Evolutionary conservation across 2,113 vertebrate species (phyloP), one percentile per base, ranked within the genome.

Genomic region (Pitta sordida): DNA sequence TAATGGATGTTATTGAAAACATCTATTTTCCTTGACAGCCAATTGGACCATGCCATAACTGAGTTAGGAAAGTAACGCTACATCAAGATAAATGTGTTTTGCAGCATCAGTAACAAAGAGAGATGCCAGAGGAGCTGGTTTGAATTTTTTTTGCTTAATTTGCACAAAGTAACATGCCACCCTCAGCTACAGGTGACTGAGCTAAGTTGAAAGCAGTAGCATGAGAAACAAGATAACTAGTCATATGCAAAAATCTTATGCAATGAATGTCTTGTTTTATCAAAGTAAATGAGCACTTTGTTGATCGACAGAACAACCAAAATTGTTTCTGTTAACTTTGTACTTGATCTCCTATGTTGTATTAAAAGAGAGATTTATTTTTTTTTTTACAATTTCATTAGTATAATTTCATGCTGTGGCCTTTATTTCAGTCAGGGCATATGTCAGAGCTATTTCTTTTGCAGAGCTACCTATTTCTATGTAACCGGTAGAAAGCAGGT

Each of bases 1-100:
- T 86, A 64, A 63, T 9, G 19, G 7, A 2, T n/a, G 73, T 90
- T 96, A 96, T 96, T 94, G 96, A 88, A 96, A 73, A 78, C 83
- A 96, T 96, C 56, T 32, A 34, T 96, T 90, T 91, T 88, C 77
- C 60, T 59, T 93, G 76, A 75, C 86, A 86, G 76, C 86, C 27
- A 17, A 52, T 59, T 56, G 60, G 2, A 5, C 63, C 56, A 24
- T 18, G 11, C n/a, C 36, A 46, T 68, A 78, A 86, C 17, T 44
- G 43, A 88, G 64, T 93, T 90, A 88, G 60, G 68, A 80, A 85
- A 55, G 92, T 51, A 83, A 92, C 0, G 12, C 24, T 58, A 44
- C 80, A 81, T 56, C 73, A 92, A 90, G 88, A 94, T 34, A 71
- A 94, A 93, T 3, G 3, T 44, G 60, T 68, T 90, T 86, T 86